A percentile compares a stretch with the other conserved stretches of the same genome.
These are phyloP conservation scores for Catocala sponsa DNA, from an alignment of 2,888 invertebrate genomes.

Conservation along the genomic window DNA sequence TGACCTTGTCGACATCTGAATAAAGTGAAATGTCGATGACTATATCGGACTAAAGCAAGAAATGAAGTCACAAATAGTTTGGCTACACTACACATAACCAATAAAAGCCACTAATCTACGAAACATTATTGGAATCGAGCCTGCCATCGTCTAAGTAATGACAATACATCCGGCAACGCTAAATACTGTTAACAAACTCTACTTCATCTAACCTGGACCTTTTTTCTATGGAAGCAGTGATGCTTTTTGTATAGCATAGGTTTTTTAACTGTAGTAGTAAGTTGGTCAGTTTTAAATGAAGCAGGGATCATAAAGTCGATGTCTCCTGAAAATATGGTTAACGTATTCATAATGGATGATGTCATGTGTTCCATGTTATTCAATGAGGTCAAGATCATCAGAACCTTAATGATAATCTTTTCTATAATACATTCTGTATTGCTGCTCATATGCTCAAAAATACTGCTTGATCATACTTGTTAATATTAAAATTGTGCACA, in stretches of 20 bases:
- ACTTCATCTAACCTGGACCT: background rate
- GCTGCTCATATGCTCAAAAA: too few relatives aligned
- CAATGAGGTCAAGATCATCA: too few relatives aligned
- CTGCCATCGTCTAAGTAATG: conserved; percentile 42
- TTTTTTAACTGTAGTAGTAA: background rate
- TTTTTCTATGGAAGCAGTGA: background rate
- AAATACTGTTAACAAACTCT: background rate
- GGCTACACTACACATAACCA: conserved; percentile 16
- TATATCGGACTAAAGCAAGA: too few relatives aligned
- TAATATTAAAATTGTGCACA: too few relatives aligned
- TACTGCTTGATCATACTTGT: too few relatives aligned
- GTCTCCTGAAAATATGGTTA: background rate
- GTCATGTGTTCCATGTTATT: too few relatives aligned
- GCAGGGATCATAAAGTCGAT: background rate
- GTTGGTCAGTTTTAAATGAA: background rate
- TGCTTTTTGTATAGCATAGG: background rate
- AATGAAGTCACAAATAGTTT: background rate
- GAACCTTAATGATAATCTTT: too few relatives aligned
- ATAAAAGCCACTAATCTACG: conserved; percentile 42
- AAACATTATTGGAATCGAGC: conserved; percentile 48
- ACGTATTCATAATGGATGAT: background rate
- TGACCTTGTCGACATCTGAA: too few relatives aligned
- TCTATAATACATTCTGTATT: too few relatives aligned
- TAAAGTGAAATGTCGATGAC: too few relatives aligned
- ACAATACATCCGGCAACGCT: conserved; percentile 10